Evolutionary conservation across 2,113 vertebrate species (phyloP).

Genomic region (Carlito syrichta): DNA sequence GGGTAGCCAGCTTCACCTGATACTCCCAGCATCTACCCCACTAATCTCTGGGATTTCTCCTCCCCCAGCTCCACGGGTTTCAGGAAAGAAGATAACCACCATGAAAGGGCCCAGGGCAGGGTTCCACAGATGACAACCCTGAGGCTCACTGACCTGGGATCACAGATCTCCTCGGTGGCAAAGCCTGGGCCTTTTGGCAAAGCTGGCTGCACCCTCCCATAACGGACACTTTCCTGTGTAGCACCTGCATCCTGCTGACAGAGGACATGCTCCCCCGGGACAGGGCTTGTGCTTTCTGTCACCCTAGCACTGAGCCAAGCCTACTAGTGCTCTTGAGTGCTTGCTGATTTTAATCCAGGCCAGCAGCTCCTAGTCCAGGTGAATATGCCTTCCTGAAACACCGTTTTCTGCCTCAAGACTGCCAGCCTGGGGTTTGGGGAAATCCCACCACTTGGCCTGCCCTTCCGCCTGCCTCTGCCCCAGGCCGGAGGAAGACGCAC

Average conservation of each 20-base stretch:
- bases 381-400: conserved; percentile 29
- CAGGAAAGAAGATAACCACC: neutral
- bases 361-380: neutral
- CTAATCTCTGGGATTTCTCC: neutral
- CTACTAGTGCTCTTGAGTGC: neutral
- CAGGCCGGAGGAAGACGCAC: neutral
- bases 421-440: conserved; percentile 15
- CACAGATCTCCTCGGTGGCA: neutral
- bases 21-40: no score
- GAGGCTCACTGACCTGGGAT: neutral
- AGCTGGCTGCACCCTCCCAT: neutral
- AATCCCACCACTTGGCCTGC: neutral
- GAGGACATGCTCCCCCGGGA: neutral
- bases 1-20: neutral
- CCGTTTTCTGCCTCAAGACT: neutral
- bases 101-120: neutral
- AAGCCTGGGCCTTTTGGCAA: neutral
- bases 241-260: conserved; percentile 20
- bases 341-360: neutral
- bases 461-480: neutral
- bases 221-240: neutral
- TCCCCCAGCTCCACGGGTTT: neutral
- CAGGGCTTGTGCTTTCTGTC: neutral
- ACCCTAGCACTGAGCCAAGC: neutral
- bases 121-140: neutral